These are phyloP conservation scores for Zoanthus gigantus DNA, from an alignment of 92 coral and sea anemone species.

Conservation along the genomic window DNA sequence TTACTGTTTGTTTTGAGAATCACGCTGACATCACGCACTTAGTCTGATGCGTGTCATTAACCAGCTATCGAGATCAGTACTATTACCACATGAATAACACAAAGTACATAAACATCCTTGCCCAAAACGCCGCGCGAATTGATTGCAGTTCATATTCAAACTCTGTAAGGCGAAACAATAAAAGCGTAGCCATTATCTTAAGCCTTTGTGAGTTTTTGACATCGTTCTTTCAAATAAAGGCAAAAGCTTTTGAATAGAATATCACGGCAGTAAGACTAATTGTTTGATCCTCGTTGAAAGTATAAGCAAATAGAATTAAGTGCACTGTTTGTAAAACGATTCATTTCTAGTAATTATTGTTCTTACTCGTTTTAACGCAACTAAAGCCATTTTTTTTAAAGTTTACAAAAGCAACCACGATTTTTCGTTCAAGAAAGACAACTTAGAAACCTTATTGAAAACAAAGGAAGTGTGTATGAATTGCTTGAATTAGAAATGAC, in stretches of 20 bases:
- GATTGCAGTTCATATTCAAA: slow-evolving; percentile 22
- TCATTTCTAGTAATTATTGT: slow-evolving; percentile 49
- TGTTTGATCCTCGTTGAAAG: slow-evolving; percentile 55
- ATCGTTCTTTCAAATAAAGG: slow-evolving; percentile 16
- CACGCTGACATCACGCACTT: slow-evolving; percentile 42
- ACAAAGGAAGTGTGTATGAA: slow-evolving; percentile 22
- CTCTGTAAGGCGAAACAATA: slow-evolving; percentile 2
- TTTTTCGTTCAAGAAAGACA: slow-evolving; percentile 1
- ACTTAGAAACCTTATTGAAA: slow-evolving; percentile 17
- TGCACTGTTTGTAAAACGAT: slow-evolving; percentile 50
- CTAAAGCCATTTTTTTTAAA: slow-evolving; percentile 19
- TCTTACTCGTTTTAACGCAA: slow-evolving; percentile 18
- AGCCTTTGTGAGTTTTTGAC: slow-evolving; percentile 22
- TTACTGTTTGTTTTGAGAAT: slow-evolving; percentile 44
- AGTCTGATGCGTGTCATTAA: slow-evolving; percentile 42
- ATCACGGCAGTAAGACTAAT: slow-evolving; percentile 49
- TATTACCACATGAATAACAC: slow-evolving; percentile 29
- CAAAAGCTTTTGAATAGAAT: slow-evolving; percentile 42
- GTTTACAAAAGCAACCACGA: slow-evolving; percentile 25
- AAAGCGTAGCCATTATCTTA: slow-evolving; percentile 23
- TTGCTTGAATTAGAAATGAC: slow-evolving; percentile 4
- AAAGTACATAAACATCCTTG: slow-evolving; percentile 27
- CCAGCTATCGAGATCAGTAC: slow-evolving; percentile 39
- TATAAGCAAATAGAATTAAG: slow-evolving; percentile 54
- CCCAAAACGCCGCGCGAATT: slow-evolving; percentile 21